Evolutionary conservation across 2,113 vertebrate species (phyloP), one percentile per base, ranked within the genome.

Genomic region (Microcebus griseorufus): DNA sequence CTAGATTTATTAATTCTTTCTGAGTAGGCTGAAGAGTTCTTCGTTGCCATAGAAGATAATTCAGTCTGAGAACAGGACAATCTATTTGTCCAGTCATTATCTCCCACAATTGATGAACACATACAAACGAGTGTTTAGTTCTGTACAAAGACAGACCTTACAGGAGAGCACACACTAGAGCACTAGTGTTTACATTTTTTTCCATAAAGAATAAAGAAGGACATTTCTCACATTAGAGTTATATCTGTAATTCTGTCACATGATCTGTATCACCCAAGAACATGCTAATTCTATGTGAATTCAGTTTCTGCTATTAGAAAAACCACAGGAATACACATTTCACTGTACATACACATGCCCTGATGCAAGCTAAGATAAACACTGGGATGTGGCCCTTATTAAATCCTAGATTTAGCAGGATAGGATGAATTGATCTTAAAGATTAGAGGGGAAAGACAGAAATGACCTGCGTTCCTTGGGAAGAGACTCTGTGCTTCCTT

Each of bases 281-380:
- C 97, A 98, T 98, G 97, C 97, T 97, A 82, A 94, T 86, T 96
- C 86, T 90, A 81, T 97, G 93, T 76, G 83, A 97, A 80, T 85
- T 95, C 48, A 95, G 85, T 94, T 94, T 96, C 85, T 70, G 60
- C 95, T 96, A 95, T 70, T 92, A 60, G 82, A 75, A 96, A 97
- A 96, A 87, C 55, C 88, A 95, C n/a, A 97, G 34, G 45, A 95
- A 90, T 92, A 95, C 65, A 97, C 48, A 13, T 75, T 93, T 96
- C 94, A 97, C 93, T 86, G 92, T 97, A 98, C 62, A 95, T 80
- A 97, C 29, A 85, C 95, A 95, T 97, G 97, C 95, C 80, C 75
- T 96, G 94, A 94, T 67, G 70, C 75, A 97, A 96, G 95, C 93
- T 97, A 97, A 83, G 94, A 91, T 76, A 94, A 94, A 97, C 93